Conservation (phyloP, 1,140 invertebrate genomes). For the Venturia canescens region DNA sequence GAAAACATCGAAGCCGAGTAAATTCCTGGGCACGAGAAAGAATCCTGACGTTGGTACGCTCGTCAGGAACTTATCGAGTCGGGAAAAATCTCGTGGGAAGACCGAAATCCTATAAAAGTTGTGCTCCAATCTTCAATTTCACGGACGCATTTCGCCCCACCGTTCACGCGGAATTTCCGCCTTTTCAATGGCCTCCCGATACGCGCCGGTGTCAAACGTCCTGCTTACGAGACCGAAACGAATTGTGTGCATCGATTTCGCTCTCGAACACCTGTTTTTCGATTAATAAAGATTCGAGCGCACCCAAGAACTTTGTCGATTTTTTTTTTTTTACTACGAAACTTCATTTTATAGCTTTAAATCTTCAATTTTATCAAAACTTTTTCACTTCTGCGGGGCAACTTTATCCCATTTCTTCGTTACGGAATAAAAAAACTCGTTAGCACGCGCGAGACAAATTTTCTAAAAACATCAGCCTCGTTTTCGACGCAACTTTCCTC, state of each 20-base stretch:
- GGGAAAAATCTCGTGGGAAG: conserved; percentile 16
- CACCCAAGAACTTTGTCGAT: neutral
- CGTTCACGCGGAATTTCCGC: conserved; percentile 28
- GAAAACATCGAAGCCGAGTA: no score
- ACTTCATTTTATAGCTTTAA: no score
- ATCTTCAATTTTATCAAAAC: no score
- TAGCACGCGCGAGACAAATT: no score
- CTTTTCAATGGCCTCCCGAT: conserved; percentile 4
- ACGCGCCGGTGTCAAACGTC: neutral
- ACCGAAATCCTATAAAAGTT: conserved; percentile 17
- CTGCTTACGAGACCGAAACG: neutral
- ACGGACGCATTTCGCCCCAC: conserved; percentile 1
- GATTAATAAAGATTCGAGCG: neutral
- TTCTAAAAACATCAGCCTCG: no score
- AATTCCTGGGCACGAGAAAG: no score
- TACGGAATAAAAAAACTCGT: no score
- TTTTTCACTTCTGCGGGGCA: no score
- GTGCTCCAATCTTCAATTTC: conserved; percentile 30
- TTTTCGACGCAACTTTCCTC: no score
- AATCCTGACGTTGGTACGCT: no score
- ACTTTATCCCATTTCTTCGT: no score
- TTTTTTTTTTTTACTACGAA: neutral
- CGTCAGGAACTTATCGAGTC: neutral
- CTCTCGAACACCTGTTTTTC: neutral
- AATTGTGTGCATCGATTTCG: neutral